A percentile compares a stretch with the other conserved stretches of the same genome.
phyloP scores from a whole-genome alignment of 2,888 invertebrate genomes.

The Dryocosmus kuriphilus region DNA sequence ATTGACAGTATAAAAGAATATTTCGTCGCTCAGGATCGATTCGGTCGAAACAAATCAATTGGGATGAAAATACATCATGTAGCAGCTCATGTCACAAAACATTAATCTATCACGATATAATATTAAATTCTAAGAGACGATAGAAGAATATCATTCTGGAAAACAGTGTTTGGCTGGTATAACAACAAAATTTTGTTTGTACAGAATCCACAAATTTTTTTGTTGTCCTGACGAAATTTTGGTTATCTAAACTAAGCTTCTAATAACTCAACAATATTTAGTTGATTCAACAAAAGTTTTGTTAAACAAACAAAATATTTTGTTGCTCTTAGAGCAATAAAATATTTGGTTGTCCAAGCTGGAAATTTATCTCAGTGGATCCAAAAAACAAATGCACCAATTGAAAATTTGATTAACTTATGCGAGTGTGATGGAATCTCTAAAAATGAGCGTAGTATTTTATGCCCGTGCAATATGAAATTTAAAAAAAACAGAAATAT shows the following conservation, averaged over 20 bases:
- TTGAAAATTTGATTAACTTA: background rate
- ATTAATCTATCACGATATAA: background rate
- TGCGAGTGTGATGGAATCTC: background rate
- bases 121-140: background rate
- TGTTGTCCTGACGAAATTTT: too few relatives aligned
- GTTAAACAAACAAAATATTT: too few relatives aligned
- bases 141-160: background rate
- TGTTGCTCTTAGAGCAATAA: too few relatives aligned
- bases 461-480: background rate
- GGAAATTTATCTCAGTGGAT: too few relatives aligned
- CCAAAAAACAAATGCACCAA: too few relatives aligned
- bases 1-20: slow-evolving; percentile 60
- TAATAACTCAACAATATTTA: too few relatives aligned
- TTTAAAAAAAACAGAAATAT: slow-evolving; percentile 22
- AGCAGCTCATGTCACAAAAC: background rate
- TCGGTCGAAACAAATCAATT: background rate
- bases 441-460: background rate
- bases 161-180: too few relatives aligned
- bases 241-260: too few relatives aligned
- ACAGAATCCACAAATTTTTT: too few relatives aligned
- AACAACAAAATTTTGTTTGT: too few relatives aligned
- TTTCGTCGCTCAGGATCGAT: slow-evolving; percentile 50
- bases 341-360: too few relatives aligned
- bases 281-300: too few relatives aligned
- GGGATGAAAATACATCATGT: background rate